Evolutionary conservation across 2,113 vertebrate species (phyloP).

Genomic region (Nestor notabilis): DNA sequence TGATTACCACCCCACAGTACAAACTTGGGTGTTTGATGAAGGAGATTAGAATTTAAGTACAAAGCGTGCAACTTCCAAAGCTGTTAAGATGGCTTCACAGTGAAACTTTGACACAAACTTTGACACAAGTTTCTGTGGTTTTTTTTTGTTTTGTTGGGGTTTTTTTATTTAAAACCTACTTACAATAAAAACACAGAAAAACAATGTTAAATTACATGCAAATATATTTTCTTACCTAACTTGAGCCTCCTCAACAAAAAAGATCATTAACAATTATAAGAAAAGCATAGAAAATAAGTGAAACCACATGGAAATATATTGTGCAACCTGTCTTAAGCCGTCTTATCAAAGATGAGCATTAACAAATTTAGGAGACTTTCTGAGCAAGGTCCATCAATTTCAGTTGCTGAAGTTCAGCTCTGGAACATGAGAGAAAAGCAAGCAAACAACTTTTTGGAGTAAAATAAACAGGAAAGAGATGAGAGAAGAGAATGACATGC

Average conservation of each 20-base stretch:
- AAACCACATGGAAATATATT: background rate
- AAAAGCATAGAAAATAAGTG: background rate
- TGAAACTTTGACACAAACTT: background rate
- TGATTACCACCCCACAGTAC: rapidly evolving
- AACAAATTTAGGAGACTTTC: background rate
- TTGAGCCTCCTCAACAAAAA: background rate
- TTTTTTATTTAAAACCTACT: background rate
- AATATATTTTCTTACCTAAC: background rate
- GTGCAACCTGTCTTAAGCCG: background rate
- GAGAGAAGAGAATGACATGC: background rate
- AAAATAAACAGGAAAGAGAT: background rate
- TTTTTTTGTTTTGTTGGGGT: background rate
- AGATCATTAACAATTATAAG: background rate
- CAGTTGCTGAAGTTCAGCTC: background rate
- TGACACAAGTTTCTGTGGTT: background rate
- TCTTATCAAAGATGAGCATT: background rate
- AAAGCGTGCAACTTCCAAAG: background rate
- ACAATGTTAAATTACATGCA: background rate
- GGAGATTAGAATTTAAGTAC: background rate
- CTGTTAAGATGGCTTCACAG: background rate
- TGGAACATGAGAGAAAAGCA: background rate
- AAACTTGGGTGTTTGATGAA: background rate
- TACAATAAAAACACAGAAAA: background rate
- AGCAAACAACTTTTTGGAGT: background rate
- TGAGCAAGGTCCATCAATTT: background rate